Base-by-base conservation (phyloP, 2,797 vertebrate genomes). In the Melanotaenia maccullochi region DNA sequence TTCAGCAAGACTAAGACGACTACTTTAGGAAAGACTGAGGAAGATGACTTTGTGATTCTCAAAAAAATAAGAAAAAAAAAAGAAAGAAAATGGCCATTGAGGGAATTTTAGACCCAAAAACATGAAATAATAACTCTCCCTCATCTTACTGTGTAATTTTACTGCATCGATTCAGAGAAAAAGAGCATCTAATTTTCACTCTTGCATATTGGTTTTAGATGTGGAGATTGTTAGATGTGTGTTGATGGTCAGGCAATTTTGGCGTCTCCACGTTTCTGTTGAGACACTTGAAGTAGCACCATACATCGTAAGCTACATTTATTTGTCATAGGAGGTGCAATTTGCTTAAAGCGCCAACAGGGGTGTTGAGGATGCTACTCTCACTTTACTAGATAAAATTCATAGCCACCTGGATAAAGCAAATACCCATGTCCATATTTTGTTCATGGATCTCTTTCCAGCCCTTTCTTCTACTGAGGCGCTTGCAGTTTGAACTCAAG, bases 271-370 rank as follows among this genome's bases (percentile, higher is more conserved):
- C 84, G 81, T 64, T 78, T 89, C 86, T 73, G 55, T 60, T 71
- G 77, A 79, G 79, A 73, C 85, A 90, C 13, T 92, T 84, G 82
- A 81, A 83, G 65, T 76, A 71, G 73, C 81, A 80, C 64, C 49
- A 56, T 55, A 63, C 25, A 63, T 69, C 18, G 61, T 83, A 84
- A 81, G 76, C 76, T 77, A 66, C 76, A 86, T 85, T 73, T 20
- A 86, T 91, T 90, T 86, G 78, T 90, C 86, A 83, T 22, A 1
- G 52, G 65, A 87, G 83, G 93, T 90, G 87, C 32, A 33, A 33
- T 33, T 33, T 33, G 32, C 32, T 33, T 33, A 3, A 7, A 7
- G 32, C 5, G 6, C 32, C 32, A 33, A 33, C 32, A 6, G 32
- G 32, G 6, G 32, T 33, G 32, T 33, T 33, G 32, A 33, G 32